Evolutionary conservation across 1,140 invertebrate genomes (phyloP).

Genomic region (Drosophila subpulchrella): DNA sequence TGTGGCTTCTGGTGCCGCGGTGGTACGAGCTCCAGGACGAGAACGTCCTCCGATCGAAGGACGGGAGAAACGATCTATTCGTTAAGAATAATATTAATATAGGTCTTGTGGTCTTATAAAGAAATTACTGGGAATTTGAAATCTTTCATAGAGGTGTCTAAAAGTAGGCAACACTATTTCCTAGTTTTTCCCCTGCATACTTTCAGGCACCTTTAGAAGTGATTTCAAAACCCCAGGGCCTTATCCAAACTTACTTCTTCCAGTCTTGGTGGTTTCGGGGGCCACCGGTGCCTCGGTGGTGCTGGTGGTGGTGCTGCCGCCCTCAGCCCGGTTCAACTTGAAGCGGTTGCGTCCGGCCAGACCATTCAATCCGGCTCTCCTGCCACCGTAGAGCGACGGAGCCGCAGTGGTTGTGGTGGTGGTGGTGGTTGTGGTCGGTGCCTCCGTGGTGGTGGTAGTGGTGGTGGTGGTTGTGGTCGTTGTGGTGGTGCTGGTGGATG

Average conservation of each 20-base stretch:
- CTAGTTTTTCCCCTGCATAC: too few relatives aligned
- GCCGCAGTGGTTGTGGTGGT: constrained; percentile 86
- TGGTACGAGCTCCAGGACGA: constrained; percentile 70
- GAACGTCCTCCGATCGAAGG: constrained; percentile 79
- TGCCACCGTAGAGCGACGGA: constrained; percentile 84
- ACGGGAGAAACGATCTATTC: constrained; percentile 76
- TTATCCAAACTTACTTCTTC: constrained; percentile 63
- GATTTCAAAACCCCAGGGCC: neutral
- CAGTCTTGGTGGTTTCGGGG: constrained; percentile 72
- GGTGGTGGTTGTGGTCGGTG: constrained; percentile 85
- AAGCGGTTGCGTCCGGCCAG: constrained; percentile 72
- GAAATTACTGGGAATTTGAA: neutral
- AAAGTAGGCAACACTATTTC: too few relatives aligned
- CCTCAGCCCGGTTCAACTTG: constrained; percentile 76
- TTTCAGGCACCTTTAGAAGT: neutral
- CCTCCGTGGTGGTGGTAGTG: constrained; percentile 85
- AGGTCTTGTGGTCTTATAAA: too few relatives aligned
- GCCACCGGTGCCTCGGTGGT: constrained; percentile 80
- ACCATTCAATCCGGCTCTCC: constrained; percentile 53
- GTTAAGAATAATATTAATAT: neutral
- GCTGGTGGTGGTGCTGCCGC: constrained; percentile 69
- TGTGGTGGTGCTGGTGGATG: constrained; percentile 85
- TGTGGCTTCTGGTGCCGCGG: constrained; percentile 64
- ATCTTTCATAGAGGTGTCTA: too few relatives aligned
- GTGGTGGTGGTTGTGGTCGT: constrained; percentile 86